phyloP scores from a whole-genome alignment of 2,113 vertebrate genomes.

The Mellivora capensis region DNA sequence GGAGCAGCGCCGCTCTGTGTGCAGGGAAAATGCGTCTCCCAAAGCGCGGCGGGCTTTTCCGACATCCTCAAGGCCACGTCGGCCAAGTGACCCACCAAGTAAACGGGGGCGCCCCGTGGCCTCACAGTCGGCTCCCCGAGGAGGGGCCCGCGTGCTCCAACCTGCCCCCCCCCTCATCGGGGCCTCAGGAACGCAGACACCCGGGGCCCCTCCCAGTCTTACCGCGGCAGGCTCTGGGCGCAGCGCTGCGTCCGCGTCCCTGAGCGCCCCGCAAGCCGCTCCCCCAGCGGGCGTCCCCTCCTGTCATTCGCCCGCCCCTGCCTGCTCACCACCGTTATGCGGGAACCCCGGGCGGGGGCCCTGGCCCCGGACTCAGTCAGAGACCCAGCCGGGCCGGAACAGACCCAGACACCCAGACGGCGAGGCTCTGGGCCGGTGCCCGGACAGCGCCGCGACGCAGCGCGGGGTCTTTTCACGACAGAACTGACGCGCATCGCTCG shows the following conservation, averaged over 20 bases:
- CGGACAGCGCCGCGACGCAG: rapidly evolving
- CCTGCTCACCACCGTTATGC: rapidly evolving
- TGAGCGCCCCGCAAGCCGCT: rapidly evolving
- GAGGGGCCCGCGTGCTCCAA: neutral
- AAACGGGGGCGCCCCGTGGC: neutral
- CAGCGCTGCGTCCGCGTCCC: rapidly evolving
- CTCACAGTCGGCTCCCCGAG: rapidly evolving
- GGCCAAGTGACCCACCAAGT: rapidly evolving
- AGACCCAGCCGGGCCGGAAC: neutral
- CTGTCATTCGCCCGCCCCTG: neutral
- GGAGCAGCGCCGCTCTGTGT: rapidly evolving
- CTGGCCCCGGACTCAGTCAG: rapidly evolving
- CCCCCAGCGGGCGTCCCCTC: rapidly evolving
- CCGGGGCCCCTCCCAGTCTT: neutral
- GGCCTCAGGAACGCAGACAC: no score
- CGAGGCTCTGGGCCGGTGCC: neutral
- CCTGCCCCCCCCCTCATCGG: rapidly evolving
- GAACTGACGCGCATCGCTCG: neutral
- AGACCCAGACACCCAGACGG: neutral
- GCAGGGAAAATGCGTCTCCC: rapidly evolving
- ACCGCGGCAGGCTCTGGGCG: no score
- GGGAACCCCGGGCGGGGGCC: no score
- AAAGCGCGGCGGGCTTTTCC: neutral
- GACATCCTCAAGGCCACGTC: neutral
- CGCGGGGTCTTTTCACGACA: neutral